Conservation (phyloP, 37 sponge, comb jelly and placozoan species). For the Oscarella lobularis region DNA sequence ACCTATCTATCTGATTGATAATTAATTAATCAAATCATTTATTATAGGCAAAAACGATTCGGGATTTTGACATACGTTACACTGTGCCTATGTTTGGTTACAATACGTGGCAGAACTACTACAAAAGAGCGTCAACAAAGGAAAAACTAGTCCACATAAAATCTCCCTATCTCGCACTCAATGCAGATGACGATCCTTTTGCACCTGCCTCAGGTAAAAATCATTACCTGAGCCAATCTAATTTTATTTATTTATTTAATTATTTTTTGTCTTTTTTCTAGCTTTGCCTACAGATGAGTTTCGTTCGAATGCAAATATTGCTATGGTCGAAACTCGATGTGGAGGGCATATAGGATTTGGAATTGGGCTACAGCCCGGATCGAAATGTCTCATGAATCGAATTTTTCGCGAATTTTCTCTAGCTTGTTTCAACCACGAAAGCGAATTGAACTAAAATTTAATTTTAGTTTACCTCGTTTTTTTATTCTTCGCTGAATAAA, state of each 20-base stretch:
- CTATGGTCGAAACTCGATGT: background rate
- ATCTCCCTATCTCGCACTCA: background rate
- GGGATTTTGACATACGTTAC: background rate
- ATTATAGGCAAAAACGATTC: background rate
- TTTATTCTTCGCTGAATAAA: too few relatives aligned
- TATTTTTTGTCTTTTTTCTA: background rate
- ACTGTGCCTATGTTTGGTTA: background rate
- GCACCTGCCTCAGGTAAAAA: background rate
- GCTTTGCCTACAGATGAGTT: background rate
- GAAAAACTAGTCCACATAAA: background rate
- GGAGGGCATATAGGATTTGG: background rate
- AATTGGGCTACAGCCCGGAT: background rate
- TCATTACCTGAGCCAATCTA: too few relatives aligned
- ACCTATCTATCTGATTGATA: background rate
- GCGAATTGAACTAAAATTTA: background rate
- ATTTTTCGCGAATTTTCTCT: background rate
- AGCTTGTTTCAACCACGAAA: background rate
- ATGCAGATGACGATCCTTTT: background rate
- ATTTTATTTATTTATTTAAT: too few relatives aligned
- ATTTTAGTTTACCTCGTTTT: too few relatives aligned
- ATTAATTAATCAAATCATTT: background rate
- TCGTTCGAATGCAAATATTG: background rate
- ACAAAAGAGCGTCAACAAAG: background rate
- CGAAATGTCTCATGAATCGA: background rate
- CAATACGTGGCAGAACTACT: background rate